Base-by-base conservation (phyloP, 2,888 invertebrate genomes). In the Epirrita christyi region DNA sequence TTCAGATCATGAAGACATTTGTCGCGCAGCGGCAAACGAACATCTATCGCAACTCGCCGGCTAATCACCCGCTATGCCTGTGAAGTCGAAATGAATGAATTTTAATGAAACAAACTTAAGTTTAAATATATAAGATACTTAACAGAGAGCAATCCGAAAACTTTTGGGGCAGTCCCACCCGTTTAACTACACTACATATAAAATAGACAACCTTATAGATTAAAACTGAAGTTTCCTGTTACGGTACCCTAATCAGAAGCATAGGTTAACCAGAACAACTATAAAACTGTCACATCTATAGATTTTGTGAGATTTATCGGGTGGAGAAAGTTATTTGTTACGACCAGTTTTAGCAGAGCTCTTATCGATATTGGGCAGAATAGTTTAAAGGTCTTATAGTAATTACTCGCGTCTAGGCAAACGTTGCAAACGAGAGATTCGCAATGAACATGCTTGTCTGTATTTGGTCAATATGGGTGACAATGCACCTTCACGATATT, bases 271-370 rank as follows among this genome's bases (percentile, higher is more conserved):
- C 53, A 59, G 53, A 53, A 47, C 43, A 32, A 45, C 55, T 53
- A 64, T 68, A 65, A 68, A 67, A 61, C 61, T 63, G 68, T 65
- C 68, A 55, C 58, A 52, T 55, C 62, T 62, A 64, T 67, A 64
- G 61, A 67, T 64, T 55, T 57, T 36, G 13, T 14, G 10, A 46
- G 59, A 68, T 65, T 68, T 68, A 67, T 67, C 41, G 48, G 15
- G 45, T 42, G 46, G 55, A 43, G 46, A 62, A 62, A 64, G 61
- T 60, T 66, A 63, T 66, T 62, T 53, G 51, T 55, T 49, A 41
- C 14, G 43, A 54, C 55, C 45, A 13, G 38, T 11, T 11, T 40
- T 10, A 7, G 29, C 14, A n/a, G 14, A 40, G 38, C 40, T 38
- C n/a, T n/a, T 10, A 28, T 29, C 7, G 38, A 11, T 48, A 40